A percentile compares a stretch with the other conserved stretches of the same genome.
Evolutionary conservation across 2,888 invertebrate species (phyloP).

Genomic region (Apotomis turbidana): DNA sequence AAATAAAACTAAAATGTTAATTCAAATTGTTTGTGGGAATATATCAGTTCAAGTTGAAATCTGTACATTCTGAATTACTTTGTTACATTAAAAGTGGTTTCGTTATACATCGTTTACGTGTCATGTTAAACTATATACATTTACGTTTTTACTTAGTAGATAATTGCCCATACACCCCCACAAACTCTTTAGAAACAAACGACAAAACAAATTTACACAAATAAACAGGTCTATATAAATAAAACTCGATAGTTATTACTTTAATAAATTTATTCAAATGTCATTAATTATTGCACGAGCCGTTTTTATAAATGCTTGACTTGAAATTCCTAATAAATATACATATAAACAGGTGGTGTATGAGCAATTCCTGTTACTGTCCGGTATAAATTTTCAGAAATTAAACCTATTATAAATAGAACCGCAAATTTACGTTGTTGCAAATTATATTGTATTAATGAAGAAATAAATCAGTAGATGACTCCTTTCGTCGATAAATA

Average conservation of each 20-base stretch:
- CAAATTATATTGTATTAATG: neutral
- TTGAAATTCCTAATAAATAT: constrained; percentile 65
- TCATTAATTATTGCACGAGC: constrained; percentile 72
- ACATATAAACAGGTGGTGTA: constrained; percentile 78
- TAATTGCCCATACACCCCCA: constrained; percentile 83
- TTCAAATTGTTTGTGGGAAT: constrained; percentile 78
- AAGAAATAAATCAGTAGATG: neutral
- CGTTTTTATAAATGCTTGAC: constrained; percentile 53
- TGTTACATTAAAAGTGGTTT: constrained; percentile 18
- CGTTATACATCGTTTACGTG: constrained; percentile 29
- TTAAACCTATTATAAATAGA: neutral
- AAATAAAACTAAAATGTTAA: constrained; percentile 34
- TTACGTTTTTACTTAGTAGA: constrained; percentile 29
- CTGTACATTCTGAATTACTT: constrained; percentile 29
- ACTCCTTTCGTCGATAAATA: constrained; percentile 21
- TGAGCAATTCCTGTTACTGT: constrained; percentile 72
- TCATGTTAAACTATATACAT: constrained; percentile 24
- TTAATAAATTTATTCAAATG: constrained; percentile 74
- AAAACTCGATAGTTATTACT: constrained; percentile 71
- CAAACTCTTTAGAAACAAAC: constrained; percentile 74
- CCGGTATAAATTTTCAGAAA: constrained; percentile 7
- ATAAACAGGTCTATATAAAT: constrained; percentile 77
- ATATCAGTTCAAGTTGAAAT: constrained; percentile 67
- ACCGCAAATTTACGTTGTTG: constrained; percentile 4
- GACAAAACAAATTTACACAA: constrained; percentile 69